phyloP scores from a whole-genome alignment of 2,888 invertebrate genomes.

The Trachelus troglodyta region DNA sequence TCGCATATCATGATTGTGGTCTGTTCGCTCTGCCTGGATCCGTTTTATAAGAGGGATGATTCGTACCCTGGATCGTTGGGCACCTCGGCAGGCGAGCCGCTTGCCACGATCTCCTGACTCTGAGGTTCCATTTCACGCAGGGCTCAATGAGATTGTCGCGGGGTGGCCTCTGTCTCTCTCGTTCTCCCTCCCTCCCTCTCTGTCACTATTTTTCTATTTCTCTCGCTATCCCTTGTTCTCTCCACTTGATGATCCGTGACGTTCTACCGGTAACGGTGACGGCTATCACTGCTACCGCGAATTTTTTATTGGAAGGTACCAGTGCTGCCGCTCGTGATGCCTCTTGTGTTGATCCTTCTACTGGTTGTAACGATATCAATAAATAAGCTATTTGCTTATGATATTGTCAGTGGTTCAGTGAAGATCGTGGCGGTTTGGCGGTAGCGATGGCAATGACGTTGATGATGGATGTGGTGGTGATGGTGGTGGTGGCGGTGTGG shows the following conservation, averaged over 20 bases:
- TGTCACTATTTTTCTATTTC: no score
- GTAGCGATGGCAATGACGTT: slow-evolving; percentile 7
- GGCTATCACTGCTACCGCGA: no score
- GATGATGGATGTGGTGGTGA: slow-evolving; percentile 16
- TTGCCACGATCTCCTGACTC: slow-evolving; percentile 80
- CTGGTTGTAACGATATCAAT: no score
- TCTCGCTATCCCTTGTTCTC: slow-evolving; percentile 5
- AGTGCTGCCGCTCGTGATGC: no score
- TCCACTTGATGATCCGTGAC: slow-evolving; percentile 10
- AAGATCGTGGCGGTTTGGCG: background rate
- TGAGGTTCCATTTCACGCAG: slow-evolving; percentile 76
- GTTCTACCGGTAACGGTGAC: no score
- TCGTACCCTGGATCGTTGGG: slow-evolving; percentile 94
- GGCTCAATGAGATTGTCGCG: slow-evolving; percentile 17
- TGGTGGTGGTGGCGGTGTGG: background rate
- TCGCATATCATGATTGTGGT: slow-evolving; percentile 14
- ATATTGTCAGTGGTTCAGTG: slow-evolving; percentile 9
- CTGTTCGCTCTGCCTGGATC: slow-evolving; percentile 13
- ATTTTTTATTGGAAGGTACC: no score
- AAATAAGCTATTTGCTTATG: no score
- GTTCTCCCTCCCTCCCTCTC: slow-evolving; percentile 3
- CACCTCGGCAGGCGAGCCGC: slow-evolving; percentile 88
- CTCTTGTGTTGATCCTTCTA: no score
- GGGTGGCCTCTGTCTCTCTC: background rate
- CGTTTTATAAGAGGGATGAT: slow-evolving; percentile 32